Percentiles rank a stretch among this genome's conserved stretches.
Conservation (phyloP, 1,140 invertebrate species). For the Pseudoatta argentina region DNA sequence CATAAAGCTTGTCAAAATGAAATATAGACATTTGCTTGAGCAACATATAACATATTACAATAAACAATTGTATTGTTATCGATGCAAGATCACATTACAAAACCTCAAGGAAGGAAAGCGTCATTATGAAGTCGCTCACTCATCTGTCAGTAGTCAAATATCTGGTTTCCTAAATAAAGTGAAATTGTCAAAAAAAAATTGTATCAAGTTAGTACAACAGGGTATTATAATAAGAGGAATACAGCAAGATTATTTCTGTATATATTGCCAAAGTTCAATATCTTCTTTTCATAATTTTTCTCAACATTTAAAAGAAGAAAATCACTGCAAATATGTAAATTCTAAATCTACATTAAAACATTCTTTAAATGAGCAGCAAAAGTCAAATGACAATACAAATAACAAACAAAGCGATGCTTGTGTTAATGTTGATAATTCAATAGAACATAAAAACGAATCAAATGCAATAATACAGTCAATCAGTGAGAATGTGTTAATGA, state of each 20-base stretch:
- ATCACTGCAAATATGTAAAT: neutral
- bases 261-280: constrained; percentile 13
- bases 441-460: neutral
- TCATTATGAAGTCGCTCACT: neutral
- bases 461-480: neutral
- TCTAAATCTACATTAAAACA: neutral
- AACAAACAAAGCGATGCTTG: neutral
- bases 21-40: neutral
- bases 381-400: neutral
- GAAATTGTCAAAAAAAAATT: neutral
- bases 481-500: neutral
- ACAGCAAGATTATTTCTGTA: neutral
- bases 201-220: neutral
- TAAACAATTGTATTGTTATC: constrained; percentile 27
- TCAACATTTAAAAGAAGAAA: constrained; percentile 6
- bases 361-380: neutral
- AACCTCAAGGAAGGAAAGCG: neutral
- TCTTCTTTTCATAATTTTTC: neutral
- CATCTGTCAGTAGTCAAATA: neutral
- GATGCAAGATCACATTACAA: neutral
- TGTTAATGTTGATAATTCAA: neutral
- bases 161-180: neutral
- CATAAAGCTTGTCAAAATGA: neutral
- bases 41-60: constrained; percentile 19
- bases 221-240: constrained; percentile 8